These are phyloP conservation scores for Bothrops alternatus DNA, from an alignment of 2,797 vertebrate genomes.

Conservation along the genomic window DNA sequence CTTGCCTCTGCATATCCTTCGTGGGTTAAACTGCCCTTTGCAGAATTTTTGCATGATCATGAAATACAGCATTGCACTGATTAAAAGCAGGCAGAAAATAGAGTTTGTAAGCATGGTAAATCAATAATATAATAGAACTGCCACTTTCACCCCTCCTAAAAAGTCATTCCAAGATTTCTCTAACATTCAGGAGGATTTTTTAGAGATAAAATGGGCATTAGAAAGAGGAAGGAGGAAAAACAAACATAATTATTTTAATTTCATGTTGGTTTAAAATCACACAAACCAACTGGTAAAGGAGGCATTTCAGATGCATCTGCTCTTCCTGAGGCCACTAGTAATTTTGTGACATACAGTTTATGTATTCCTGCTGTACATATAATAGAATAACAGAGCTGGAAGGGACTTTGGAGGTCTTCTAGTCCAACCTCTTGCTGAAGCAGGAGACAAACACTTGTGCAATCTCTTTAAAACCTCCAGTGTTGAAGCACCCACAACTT, in stretches of 20 bases:
- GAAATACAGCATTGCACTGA: background rate
- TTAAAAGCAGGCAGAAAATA: background rate
- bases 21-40: background rate
- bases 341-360: background rate
- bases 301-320: background rate
- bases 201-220: background rate
- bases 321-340: background rate
- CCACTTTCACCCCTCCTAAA: background rate
- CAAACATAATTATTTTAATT: background rate
- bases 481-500: background rate
- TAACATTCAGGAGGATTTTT: background rate
- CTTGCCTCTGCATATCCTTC: background rate
- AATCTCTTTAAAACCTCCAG: background rate
- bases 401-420: background rate
- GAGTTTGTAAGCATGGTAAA: background rate
- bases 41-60: background rate
- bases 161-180: background rate
- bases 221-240: background rate
- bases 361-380: background rate
- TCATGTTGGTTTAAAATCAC: background rate
- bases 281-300: background rate
- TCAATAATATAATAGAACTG: background rate
- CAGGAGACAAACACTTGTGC: background rate
- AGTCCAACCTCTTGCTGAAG: background rate
- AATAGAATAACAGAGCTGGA: background rate